phyloP scores from a whole-genome alignment of 2,113 vertebrate genomes.

The Orientallactaga bullata region DNA sequence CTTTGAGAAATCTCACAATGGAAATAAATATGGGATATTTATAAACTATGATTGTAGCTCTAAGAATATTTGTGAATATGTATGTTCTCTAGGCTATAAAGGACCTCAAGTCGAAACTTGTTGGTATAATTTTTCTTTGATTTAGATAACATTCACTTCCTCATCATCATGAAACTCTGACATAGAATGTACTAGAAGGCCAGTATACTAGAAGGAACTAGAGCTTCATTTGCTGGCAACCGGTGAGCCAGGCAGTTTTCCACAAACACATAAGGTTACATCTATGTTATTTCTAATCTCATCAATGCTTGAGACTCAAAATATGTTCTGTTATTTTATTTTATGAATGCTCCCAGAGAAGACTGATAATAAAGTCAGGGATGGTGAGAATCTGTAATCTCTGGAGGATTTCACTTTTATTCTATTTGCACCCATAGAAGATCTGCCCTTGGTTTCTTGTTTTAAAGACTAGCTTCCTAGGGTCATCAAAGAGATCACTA shows the following conservation, averaged over 20 bases:
- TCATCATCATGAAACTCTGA: not conserved
- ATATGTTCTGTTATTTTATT: not conserved
- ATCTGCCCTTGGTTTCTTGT: constrained; percentile 1
- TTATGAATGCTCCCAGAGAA: constrained; percentile 33
- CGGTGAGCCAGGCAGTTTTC: not conserved
- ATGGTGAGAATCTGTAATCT: not conserved
- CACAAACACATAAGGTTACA: not conserved
- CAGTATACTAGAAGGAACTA: not conserved
- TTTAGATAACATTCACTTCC: not conserved
- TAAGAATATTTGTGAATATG: constrained; percentile 26
- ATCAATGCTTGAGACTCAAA: not conserved
- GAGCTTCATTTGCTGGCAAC: not conserved
- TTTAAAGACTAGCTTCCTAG: constrained; percentile 6
- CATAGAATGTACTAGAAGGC: not conserved
- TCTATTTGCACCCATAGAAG: not conserved
- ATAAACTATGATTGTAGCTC: constrained; percentile 48
- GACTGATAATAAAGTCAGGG: constrained; percentile 27
- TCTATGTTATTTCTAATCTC: not conserved
- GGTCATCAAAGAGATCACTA: not conserved
- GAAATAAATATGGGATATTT: constrained; percentile 54
- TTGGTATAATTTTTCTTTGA: constrained; percentile 32
- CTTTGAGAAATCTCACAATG: constrained; percentile 72
- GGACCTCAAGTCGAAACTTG: not conserved
- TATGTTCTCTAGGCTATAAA: not conserved
- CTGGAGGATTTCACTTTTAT: not conserved